Evolutionary conservation across 2,888 invertebrate genomes (phyloP), one percentile per base, ranked within the genome.

Genomic region (Diadegma fenestrale): DNA sequence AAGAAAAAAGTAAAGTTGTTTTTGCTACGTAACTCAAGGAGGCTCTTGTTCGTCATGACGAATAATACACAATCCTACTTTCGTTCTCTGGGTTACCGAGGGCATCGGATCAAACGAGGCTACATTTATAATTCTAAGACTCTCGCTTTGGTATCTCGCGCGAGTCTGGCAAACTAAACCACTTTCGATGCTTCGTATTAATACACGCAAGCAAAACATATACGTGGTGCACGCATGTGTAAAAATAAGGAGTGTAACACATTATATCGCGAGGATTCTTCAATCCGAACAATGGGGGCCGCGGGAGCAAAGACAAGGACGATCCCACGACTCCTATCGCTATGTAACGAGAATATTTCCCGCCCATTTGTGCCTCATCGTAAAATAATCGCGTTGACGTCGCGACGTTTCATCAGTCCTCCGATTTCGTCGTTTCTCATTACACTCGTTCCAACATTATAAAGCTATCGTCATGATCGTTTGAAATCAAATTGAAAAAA

Each of bases 261-360:
- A 80, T 79, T 78, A 75, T 61, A 82, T 79, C 66, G 82, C 88
- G 86, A 81, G 84, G 76, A 82, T 84, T 75, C 85, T 85, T 63
- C 51, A 43, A 61, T 43, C 17, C 8, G 69, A 91, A 93, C 93
- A 93, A 93, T 93, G 87, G 91, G 91, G 91, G 92, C 93, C 93
- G 93, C 93, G 93, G 92, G 93, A 93, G 92, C 89, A 85, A 91
- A 91, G 89, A 90, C 93, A 93, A 93, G 93, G 93, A 93, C 93
- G 93, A 93, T 93, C 93, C 91, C 93, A 93, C 93, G 93, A 91
- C 90, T 89, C 90, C 89, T 92, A 82, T 81, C 72, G n/a, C n/a
- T 69, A 45, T 84, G 77, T 88, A 71, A 61, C 30, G 68, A 75
- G 77, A 66, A 63, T n/a, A n/a, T 80, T 86, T 79, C 69, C 77